Evolutionary conservation across 2,888 invertebrate genomes (phyloP).

Genomic region (Dendrolimus pini): DNA sequence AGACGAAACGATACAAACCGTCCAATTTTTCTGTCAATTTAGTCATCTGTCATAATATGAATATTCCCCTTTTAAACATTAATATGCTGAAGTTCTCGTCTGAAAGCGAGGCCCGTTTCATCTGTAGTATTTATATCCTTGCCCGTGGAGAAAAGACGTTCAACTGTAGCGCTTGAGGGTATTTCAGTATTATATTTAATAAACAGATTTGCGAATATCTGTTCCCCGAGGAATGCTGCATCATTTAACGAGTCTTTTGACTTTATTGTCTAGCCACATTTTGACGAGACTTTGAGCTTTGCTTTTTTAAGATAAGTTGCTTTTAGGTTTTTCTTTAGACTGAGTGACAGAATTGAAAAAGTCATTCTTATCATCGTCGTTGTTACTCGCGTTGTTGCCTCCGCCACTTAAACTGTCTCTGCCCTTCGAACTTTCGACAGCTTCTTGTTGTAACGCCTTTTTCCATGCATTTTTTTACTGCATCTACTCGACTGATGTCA

Average conservation of each 20-base stretch:
- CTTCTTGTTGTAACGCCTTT: not conserved
- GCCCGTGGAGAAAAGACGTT: constrained; percentile 18
- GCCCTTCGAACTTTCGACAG: constrained; percentile 10
- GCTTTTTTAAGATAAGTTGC: constrained; percentile 19
- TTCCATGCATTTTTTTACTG: not conserved
- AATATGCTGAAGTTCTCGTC: constrained; percentile 25
- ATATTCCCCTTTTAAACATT: constrained; percentile 25
- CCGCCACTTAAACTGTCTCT: constrained; percentile 16
- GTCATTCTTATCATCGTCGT: constrained; percentile 16
- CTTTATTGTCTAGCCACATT: constrained; percentile 25
- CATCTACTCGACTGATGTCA: not conserved
- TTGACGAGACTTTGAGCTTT: constrained; percentile 18
- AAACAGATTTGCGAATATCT: constrained; percentile 17
- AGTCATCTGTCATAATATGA: constrained; percentile 16
- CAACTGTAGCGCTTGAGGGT: constrained; percentile 15
- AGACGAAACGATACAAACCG: no score
- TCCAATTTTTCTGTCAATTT: no score
- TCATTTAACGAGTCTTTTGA: constrained; percentile 23
- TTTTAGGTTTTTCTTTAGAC: constrained; percentile 17
- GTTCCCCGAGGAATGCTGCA: constrained; percentile 23
- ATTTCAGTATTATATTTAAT: constrained; percentile 7
- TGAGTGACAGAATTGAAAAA: constrained; percentile 18
- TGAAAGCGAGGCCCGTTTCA: constrained; percentile 21
- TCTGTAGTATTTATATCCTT: constrained; percentile 17
- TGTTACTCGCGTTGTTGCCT: constrained; percentile 16